Base-by-base conservation (phyloP, 2,113 vertebrate genomes). In the Taurulus bubalis region DNA sequence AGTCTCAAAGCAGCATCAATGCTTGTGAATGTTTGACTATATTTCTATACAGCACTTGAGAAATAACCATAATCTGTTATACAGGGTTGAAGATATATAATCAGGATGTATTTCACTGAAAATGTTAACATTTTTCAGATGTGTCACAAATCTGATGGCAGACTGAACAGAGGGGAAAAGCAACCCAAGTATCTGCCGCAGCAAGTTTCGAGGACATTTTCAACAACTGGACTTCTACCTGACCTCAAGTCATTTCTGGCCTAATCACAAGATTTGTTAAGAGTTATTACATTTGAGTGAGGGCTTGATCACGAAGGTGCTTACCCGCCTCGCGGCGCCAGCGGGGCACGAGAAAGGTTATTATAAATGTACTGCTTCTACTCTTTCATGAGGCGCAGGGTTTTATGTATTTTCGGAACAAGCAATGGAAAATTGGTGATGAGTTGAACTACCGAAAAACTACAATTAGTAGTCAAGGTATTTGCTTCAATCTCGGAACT, bases 251-350 rank as follows among this genome's bases (percentile, higher is more conserved):
- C 59, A 67, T 59, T 42, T 53, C 15, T 53, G 24, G 7, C 14
- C 45, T 62, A 20, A 76, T 64, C 68, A 28, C 16, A 32, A 45
- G 22, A 53, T 42, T 36, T 40, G n/a, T 26, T 38, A 34, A 18
- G 36, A 70, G 30, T 24, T 40, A 42, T 60, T 40, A 69, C n/a
- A 62, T 72, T 34, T 55, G 53, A 70, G 65, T 22, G 53, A 71
- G 59, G 22, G 34, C 8, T 12, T 22, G 67, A 77, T 77, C 63
- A 77, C 62, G 63, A 68, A 60, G 28, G 64, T 53, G 82, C 60
- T 66, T 53, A 67, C 63, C 72, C 73, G 63, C 22, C 62, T 62
- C 45, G 68, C 60, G n/a, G 62, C 26, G 58, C 65, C 58, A 64
- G 28, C 38, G 9, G 8, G 58, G 16, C 26, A 63, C 24, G 26